Conservation (phyloP, 1,140 invertebrate species). For the Drosophila tani region DNA sequence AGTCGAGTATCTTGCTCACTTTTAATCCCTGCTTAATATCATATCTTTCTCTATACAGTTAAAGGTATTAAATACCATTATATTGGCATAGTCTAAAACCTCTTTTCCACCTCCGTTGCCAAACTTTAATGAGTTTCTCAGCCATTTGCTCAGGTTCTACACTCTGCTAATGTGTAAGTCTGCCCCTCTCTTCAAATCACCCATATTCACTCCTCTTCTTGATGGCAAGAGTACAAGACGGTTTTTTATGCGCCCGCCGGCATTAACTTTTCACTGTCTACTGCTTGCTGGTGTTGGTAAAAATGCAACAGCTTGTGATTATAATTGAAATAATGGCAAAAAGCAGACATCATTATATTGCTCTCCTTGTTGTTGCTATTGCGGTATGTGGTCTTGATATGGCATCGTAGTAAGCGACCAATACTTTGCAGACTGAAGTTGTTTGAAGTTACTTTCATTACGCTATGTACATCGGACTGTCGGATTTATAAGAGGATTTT, state of each 20-base stretch:
- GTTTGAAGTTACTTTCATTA: neutral
- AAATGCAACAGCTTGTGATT: constrained; percentile 72
- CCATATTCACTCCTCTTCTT: neutral
- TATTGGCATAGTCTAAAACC: too few species aligned
- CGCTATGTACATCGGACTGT: neutral
- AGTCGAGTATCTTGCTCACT: too few species aligned
- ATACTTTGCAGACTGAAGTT: constrained; percentile 3
- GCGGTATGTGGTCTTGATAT: constrained; percentile 16
- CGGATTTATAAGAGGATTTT: neutral
- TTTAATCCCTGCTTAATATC: too few species aligned
- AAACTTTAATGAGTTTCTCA: neutral
- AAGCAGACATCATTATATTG: constrained; percentile 71
- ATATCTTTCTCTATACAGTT: too few species aligned
- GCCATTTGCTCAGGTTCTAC: constrained; percentile 15
- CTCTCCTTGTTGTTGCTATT: constrained; percentile 31
- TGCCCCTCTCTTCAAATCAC: neutral
- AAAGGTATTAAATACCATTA: too few species aligned
- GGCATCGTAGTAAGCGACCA: constrained; percentile 44
- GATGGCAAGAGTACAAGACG: constrained; percentile 43
- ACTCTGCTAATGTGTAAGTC: constrained; percentile 58
- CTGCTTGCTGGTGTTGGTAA: constrained; percentile 41
- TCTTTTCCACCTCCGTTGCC: neutral
- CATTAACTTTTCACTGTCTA: constrained; percentile 56
- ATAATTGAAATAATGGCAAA: constrained; percentile 76
- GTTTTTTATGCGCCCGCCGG: constrained; percentile 51